Percentiles rank a stretch among this genome's conserved stretches.
phyloP scores from a whole-genome alignment of 1,140 invertebrate genomes.

The Phortica variegata region DNA sequence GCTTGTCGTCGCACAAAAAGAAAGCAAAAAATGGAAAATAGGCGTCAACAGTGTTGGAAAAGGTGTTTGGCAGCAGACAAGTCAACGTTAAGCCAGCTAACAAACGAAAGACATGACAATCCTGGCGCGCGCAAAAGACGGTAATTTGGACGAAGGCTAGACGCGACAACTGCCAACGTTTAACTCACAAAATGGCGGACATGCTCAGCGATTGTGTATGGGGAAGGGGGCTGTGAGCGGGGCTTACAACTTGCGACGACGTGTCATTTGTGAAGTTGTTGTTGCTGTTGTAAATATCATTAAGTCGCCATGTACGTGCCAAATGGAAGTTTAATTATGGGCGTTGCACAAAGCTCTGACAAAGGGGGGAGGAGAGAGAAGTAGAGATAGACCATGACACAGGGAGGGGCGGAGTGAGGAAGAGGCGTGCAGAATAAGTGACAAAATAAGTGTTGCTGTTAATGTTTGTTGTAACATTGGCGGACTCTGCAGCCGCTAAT shows the following conservation, averaged over 20 bases:
- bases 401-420: constrained; percentile 9
- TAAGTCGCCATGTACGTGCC: constrained; percentile 40
- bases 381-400: constrained; percentile 14
- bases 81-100: too few relatives aligned
- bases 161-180: too few relatives aligned
- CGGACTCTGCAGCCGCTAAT: too few relatives aligned
- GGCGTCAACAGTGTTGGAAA: too few relatives aligned
- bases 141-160: neutral
- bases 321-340: constrained; percentile 46
- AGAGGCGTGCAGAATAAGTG: constrained; percentile 18
- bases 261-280: constrained; percentile 8
- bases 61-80: too few relatives aligned
- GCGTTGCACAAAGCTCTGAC: constrained; percentile 5
- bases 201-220: too few relatives aligned
- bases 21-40: neutral
- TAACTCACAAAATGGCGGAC: too few relatives aligned
- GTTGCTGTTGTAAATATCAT: constrained; percentile 45
- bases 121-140: too few relatives aligned
- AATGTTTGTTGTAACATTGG: too few relatives aligned
- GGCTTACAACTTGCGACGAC: constrained; percentile 13
- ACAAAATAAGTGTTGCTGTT: constrained; percentile 15
- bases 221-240: neutral
- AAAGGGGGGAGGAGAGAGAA: neutral
- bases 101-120: neutral
- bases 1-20: neutral